Evolutionary conservation across 2,113 vertebrate species (phyloP).

Genomic region (Cavia porcellus): DNA sequence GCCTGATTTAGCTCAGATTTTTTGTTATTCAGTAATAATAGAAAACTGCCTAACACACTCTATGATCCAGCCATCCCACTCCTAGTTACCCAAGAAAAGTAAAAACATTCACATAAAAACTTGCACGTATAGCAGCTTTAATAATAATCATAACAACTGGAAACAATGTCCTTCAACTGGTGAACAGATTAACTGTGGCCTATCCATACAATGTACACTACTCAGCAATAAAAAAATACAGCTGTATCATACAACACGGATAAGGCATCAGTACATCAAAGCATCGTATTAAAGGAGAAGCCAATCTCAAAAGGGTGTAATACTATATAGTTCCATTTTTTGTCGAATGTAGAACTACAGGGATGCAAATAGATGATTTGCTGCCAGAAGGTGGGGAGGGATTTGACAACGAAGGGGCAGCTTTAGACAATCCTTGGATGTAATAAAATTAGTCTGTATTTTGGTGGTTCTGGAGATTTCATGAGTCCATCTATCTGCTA

Average conservation of each 20-base stretch:
- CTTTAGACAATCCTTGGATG: neutral
- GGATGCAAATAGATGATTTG: neutral
- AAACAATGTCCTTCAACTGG: neutral
- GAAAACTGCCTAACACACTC: neutral
- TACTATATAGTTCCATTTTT: neutral
- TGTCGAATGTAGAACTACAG: neutral
- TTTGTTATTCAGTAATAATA: neutral
- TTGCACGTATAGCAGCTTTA: neutral
- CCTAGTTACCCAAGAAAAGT: neutral
- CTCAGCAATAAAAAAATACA: neutral
- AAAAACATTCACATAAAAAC: conserved; percentile 14
- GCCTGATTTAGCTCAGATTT: neutral
- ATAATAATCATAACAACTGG: neutral
- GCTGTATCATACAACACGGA: neutral
- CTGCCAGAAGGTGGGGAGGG: neutral
- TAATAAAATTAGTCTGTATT: neutral
- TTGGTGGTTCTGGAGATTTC: neutral
- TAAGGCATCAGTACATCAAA: neutral
- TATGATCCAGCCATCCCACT: neutral
- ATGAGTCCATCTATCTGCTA: neutral
- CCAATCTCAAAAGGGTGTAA: neutral
- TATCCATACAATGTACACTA: neutral
- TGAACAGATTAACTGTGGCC: neutral
- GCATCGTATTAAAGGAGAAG: neutral
- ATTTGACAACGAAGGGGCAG: neutral